phyloP scores from a whole-genome alignment of 2,888 invertebrate species.

The Epistrophella euchroma region DNA sequence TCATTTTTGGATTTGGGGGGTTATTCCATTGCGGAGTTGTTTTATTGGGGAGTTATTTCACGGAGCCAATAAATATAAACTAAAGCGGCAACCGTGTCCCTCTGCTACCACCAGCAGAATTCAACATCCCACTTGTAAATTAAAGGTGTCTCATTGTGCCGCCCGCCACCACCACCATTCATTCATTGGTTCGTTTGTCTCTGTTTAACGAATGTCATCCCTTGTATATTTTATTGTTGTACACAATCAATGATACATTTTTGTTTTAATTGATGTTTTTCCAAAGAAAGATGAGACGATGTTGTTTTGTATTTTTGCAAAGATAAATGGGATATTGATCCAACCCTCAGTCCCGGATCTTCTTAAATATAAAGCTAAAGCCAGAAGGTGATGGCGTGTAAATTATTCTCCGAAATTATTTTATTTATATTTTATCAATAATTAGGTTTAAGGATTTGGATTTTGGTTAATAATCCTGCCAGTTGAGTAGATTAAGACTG shows the following conservation, averaged over 20 bases:
- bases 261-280: conserved; percentile 69
- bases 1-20: no score
- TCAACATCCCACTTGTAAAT: conserved; percentile 46
- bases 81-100: neutral
- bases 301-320: conserved; percentile 63
- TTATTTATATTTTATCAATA: conserved; percentile 60
- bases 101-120: neutral
- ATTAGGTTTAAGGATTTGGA: conserved; percentile 50
- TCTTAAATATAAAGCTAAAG: neutral
- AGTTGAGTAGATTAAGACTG: conserved; percentile 39
- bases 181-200: conserved; percentile 40
- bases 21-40: no score
- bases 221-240: conserved; percentile 37
- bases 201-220: conserved; percentile 44
- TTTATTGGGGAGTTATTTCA: no score
- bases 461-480: conserved; percentile 12
- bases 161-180: conserved; percentile 1
- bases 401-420: conserved; percentile 56
- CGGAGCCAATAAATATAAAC: neutral
- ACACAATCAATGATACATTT: conserved; percentile 70
- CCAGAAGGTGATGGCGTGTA: conserved; percentile 45
- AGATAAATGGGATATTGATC: conserved; percentile 62
- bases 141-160: conserved; percentile 41
- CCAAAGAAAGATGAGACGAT: conserved; percentile 67
- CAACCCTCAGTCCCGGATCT: conserved; percentile 36